Evolutionary conservation across 2,113 vertebrate genomes (phyloP).

Genomic region (Glaucidium brasilianum): DNA sequence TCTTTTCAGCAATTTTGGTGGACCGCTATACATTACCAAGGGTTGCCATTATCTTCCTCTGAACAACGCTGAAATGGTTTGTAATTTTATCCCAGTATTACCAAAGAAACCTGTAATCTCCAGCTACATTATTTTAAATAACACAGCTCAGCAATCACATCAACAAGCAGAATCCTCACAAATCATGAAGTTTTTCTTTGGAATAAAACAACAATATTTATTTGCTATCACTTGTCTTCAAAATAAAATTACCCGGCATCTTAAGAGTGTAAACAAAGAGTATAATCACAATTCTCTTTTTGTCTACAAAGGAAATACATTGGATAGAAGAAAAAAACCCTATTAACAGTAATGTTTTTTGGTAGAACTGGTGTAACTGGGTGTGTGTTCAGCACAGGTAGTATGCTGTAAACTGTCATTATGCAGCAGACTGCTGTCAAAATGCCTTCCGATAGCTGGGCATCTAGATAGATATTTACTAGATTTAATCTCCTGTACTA

Average conservation of each 20-base stretch:
- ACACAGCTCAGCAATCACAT: slow-evolving; percentile 6
- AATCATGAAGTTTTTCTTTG: not conserved
- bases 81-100: slow-evolving; percentile 53
- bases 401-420: not conserved
- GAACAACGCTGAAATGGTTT: not conserved
- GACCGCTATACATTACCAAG: not conserved
- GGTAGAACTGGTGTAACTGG: not conserved
- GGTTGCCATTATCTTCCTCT: slow-evolving; percentile 50
- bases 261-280: not conserved
- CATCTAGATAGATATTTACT: not conserved
- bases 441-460: not conserved
- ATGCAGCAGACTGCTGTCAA: not conserved
- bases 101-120: slow-evolving; percentile 42
- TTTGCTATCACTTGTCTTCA: not conserved
- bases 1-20: slow-evolving; percentile 51
- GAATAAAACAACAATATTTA: slow-evolving; percentile 15
- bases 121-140: slow-evolving; percentile 39
- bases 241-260: not conserved
- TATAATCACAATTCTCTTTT: not conserved
- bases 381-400: not conserved
- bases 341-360: not conserved
- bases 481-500: not conserved
- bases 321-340: not conserved
- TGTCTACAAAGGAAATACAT: not conserved
- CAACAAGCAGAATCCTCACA: slow-evolving; percentile 14